A percentile compares a stretch with the other conserved stretches of the same genome.
These are phyloP conservation scores for Plebejus anna DNA, from an alignment of 2,888 invertebrate genomes.

Conservation along the genomic window DNA sequence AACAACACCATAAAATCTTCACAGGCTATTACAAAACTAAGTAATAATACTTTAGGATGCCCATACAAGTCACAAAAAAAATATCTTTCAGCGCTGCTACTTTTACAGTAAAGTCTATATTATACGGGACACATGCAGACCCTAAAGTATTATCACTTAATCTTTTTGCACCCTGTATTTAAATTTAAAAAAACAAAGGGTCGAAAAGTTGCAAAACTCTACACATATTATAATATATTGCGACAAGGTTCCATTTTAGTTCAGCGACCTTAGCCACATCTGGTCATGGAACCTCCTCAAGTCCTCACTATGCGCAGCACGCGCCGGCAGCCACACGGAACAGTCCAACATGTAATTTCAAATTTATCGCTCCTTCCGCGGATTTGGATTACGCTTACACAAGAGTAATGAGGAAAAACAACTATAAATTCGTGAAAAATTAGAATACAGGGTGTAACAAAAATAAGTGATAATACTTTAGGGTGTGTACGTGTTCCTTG, in stretches of 20 bases:
- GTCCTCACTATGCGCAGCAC: background rate
- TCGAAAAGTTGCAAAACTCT: background rate
- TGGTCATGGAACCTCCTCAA: slow-evolving; percentile 17
- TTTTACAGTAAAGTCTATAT: too few species aligned
- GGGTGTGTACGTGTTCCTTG: too few species aligned
- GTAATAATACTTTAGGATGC: too few species aligned
- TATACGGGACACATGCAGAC: too few species aligned
- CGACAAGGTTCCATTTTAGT: slow-evolving; percentile 12
- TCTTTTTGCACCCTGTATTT: too few species aligned
- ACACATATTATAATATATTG: background rate
- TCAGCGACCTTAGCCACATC: slow-evolving; percentile 8
- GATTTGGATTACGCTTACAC: background rate
- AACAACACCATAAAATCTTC: too few species aligned
- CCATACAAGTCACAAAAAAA: too few species aligned
- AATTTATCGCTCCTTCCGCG: slow-evolving; percentile 11
- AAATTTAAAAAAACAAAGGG: background rate
- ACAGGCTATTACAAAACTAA: too few species aligned
- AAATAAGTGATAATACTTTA: too few species aligned
- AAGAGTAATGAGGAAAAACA: background rate
- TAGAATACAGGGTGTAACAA: background rate
- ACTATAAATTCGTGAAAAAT: background rate
- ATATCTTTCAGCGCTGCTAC: too few species aligned
- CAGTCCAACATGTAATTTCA: background rate
- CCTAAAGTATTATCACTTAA: too few species aligned
- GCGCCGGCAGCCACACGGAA: slow-evolving; percentile 16